phyloP scores from a whole-genome alignment of 1,140 invertebrate genomes.

The Agrilus planipennis region DNA sequence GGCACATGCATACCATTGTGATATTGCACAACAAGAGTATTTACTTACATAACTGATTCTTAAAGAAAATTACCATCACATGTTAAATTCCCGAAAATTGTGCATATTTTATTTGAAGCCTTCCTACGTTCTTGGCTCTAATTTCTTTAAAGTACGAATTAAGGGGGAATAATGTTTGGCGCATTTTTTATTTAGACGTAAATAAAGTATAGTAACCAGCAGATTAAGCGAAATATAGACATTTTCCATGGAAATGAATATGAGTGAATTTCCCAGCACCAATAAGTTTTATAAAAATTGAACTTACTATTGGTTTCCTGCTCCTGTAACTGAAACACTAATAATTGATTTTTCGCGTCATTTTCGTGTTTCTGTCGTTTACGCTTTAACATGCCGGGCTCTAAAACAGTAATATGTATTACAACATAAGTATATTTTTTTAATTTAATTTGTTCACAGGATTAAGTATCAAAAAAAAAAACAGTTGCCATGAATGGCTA shows the following conservation, averaged over 20 bases:
- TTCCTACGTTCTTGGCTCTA: no score
- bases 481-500: conserved; percentile 5
- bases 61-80: no score
- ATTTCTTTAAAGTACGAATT: no score
- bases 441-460: no score
- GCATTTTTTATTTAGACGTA: neutral
- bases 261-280: conserved; percentile 23
- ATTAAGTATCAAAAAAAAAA: conserved; percentile 10
- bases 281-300: conserved; percentile 18
- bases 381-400: conserved; percentile 40
- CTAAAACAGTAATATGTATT: conserved; percentile 25
- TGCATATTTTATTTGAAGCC: no score
- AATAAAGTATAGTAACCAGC: conserved; percentile 1
- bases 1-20: no score
- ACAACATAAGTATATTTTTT: neutral
- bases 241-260: neutral
- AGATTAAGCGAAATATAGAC: conserved; percentile 5
- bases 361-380: conserved; percentile 46
- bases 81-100: no score
- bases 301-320: conserved; percentile 47
- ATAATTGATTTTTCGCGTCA: conserved; percentile 37
- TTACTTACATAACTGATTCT: no score
- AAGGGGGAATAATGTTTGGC: neutral
- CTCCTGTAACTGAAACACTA: conserved; percentile 39
- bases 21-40: no score